These are phyloP conservation scores for Ammodramus savannarum DNA, from an alignment of 2,113 vertebrate species.

Conservation along the genomic window DNA sequence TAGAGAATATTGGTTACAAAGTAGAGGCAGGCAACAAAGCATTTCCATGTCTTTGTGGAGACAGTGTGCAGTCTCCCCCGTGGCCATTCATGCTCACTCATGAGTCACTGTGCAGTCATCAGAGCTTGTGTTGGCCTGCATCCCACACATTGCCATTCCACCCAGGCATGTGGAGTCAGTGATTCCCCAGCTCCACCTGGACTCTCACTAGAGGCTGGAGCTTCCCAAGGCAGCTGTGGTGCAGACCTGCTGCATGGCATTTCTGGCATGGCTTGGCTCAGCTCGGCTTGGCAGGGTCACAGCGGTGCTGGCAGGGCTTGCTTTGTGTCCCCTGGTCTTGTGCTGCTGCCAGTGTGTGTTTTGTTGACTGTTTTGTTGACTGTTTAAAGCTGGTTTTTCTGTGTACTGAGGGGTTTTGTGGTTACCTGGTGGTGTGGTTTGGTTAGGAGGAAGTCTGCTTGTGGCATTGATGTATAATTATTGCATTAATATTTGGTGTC, in stretches of 20 bases:
- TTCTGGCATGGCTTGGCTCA: background rate
- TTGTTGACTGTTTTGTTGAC: background rate
- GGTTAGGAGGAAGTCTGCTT: background rate
- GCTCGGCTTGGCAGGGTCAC: background rate
- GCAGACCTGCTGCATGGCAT: background rate
- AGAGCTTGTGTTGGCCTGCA: background rate
- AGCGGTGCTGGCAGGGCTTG: background rate
- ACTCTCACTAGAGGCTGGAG: background rate
- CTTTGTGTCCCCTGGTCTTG: background rate
- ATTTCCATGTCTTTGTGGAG: background rate
- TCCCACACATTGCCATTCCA: background rate
- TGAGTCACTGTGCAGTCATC: background rate
- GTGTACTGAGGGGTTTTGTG: background rate
- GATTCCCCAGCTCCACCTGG: conserved; percentile 10
- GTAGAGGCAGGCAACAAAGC: background rate
- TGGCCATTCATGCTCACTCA: background rate
- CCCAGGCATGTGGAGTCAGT: fast-evolving
- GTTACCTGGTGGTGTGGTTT: background rate
- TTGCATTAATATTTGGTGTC: background rate
- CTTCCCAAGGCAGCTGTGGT: background rate
- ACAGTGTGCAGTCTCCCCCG: background rate
- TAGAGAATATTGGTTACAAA: background rate
- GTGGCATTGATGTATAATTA: background rate
- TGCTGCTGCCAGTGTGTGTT: background rate
- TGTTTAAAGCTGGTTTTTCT: background rate